A percentile compares a stretch with the other conserved stretches of the same genome.
Evolutionary conservation across 2,113 vertebrate genomes (phyloP).

Genomic region (Leuciscus idus): DNA sequence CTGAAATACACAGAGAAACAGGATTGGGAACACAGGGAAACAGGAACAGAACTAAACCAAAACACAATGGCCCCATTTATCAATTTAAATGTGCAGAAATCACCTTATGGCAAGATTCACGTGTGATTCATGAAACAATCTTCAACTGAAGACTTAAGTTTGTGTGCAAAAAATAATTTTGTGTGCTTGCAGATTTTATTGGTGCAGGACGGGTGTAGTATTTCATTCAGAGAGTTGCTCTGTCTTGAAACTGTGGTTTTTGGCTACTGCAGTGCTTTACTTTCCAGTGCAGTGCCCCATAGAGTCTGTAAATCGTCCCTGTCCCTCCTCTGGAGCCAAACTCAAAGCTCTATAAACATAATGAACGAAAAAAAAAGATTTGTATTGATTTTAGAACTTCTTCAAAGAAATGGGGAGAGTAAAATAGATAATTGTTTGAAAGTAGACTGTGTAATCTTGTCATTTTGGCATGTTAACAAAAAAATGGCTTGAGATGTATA

Average conservation of each 20-base stretch:
- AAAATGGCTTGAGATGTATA: background rate
- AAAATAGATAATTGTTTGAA: background rate
- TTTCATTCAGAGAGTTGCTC: slow-evolving; percentile 36
- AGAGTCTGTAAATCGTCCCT: slow-evolving; percentile 47
- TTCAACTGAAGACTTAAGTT: background rate
- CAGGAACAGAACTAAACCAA: too few relatives aligned
- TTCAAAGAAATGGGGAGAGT: background rate
- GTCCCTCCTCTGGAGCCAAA: slow-evolving; percentile 36
- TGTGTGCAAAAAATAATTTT: background rate
- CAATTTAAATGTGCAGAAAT: too few relatives aligned
- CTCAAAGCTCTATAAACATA: slow-evolving; percentile 42
- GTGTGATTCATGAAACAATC: background rate
- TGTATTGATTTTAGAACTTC: slow-evolving; percentile 21
- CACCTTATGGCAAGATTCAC: too few relatives aligned
- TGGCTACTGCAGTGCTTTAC: slow-evolving; percentile 42
- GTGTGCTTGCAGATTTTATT: slow-evolving; percentile 32
- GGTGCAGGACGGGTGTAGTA: slow-evolving; percentile 1
- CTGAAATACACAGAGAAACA: too few relatives aligned
- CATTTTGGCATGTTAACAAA: background rate
- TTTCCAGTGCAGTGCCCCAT: slow-evolving; percentile 41
- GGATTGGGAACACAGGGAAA: too few relatives aligned
- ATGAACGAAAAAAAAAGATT: background rate
- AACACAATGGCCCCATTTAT: too few relatives aligned
- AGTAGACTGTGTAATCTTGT: background rate
- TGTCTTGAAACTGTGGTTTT: slow-evolving; percentile 45